Base-by-base conservation (phyloP, 2,888 invertebrate species). In the Siphlonurus alternatus region DNA sequence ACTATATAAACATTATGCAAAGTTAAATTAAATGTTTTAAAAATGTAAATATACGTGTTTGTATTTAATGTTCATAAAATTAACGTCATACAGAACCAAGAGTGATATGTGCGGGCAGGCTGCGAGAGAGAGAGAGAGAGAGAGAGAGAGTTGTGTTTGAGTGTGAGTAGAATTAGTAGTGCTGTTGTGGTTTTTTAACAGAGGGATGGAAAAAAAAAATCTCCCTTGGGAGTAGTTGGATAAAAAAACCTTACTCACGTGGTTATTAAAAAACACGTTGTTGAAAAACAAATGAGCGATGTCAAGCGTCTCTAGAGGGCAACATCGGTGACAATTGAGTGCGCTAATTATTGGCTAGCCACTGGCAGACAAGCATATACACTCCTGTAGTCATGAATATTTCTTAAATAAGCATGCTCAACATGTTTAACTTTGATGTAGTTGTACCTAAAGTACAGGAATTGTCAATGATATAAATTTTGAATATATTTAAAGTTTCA, bases 211-310 rank as follows among this genome's bases (percentile, higher is more conserved):
- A 10, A 38, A 38, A 38, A 38, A 56, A 56, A 56, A 20, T 20
- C 56, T 22, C 56, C 20, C 56, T 7, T 56, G 56, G 56, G 56
- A 56, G 20, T 20, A 56, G 56, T 56, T 56, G n/a, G 22, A n/a
- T 7, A 56, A 56, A 56, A 22, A n/a, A 56, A 22, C 5, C 56
- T 56, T n/a, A n/a, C 22, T 56, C 56, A 56, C 56, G 56, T 56
- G 56, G 56, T 56, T 56, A 56, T 56, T 56, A 56, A 56, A 56
- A 56, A 56, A 22, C n/a, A 22, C 56, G 56, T 38, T 38, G 38
- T 38, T 38, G 38, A 38, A 38, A 38, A 38, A 38, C 38, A 38
- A 38, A 38, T 38, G 38, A 38, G 38, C 15, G 38, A 38, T 38
- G 38, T 38, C 38, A 15, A 5, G 38, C 38, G 38, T 38, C 38